phyloP scores from a whole-genome alignment of 2,113 vertebrate species.

The Pseudonaja textilis region DNA sequence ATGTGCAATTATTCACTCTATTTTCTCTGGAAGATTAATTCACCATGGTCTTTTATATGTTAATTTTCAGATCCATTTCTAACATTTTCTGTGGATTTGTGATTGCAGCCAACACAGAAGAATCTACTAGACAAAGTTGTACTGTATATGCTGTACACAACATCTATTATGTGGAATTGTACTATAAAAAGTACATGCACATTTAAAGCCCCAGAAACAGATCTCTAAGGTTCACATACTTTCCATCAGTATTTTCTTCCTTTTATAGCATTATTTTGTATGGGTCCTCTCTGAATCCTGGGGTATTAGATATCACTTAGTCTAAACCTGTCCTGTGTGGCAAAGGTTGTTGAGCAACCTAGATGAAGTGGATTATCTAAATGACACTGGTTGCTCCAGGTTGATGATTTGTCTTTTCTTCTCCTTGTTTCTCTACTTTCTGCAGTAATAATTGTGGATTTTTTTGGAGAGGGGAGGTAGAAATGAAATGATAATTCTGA shows the following conservation, averaged over 20 bases:
- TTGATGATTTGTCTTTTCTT: too few species aligned
- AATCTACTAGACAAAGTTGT: neutral
- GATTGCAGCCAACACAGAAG: neutral
- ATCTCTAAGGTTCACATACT: neutral
- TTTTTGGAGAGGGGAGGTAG: too few species aligned
- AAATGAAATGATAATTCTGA: too few species aligned
- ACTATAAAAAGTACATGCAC: neutral
- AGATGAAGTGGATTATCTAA: too few species aligned
- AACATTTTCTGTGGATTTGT: neutral
- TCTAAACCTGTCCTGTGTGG: too few species aligned
- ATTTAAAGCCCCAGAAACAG: neutral
- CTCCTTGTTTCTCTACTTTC: too few species aligned
- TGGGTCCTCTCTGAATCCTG: too few species aligned
- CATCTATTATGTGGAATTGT: neutral
- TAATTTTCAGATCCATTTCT: neutral
- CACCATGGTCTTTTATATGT: neutral
- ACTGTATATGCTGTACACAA: neutral
- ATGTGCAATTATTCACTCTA: neutral
- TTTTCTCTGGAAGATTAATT: neutral
- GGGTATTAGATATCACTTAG: too few species aligned
- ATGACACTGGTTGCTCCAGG: too few species aligned
- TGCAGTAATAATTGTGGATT: too few species aligned
- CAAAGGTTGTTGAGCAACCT: too few species aligned
- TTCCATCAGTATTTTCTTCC: neutral
- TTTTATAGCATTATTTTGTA: too few species aligned